Evolutionary conservation across 2,113 vertebrate species (phyloP).

Genomic region (Gobiocypris rarus): DNA sequence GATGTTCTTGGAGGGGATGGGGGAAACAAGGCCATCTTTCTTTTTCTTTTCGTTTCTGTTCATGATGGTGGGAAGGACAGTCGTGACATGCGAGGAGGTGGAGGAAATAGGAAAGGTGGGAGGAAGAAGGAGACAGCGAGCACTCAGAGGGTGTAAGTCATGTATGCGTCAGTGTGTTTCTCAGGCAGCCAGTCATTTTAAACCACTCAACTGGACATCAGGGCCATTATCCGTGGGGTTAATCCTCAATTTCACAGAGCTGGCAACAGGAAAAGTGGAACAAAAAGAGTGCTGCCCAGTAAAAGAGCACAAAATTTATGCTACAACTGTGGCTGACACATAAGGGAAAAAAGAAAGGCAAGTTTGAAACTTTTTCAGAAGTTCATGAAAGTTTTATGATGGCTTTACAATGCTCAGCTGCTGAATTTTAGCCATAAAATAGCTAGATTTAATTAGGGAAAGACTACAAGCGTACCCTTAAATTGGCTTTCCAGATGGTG

Average conservation of each 20-base stretch:
- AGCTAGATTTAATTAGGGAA: conserved; percentile 14
- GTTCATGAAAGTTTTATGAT: conserved; percentile 3
- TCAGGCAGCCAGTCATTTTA: conserved; percentile 74
- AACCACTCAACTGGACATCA: conserved; percentile 80
- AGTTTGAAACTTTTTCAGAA: conserved; percentile 7
- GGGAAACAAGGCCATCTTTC: conserved; percentile 27
- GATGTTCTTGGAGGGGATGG: conserved; percentile 7
- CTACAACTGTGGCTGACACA: too few relatives aligned
- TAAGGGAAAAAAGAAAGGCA: background rate
- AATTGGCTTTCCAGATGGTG: conserved; percentile 26
- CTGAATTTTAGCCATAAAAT: conserved; percentile 9
- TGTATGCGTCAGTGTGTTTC: conserved; percentile 59
- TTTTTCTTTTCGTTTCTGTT: conserved; percentile 4
- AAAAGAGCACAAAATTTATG: background rate
- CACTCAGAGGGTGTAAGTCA: background rate
- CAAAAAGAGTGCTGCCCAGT: background rate
- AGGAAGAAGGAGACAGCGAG: conserved; percentile 69
- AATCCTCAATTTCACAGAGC: conserved; percentile 76
- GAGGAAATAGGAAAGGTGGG: conserved; percentile 66
- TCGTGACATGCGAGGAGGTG: conserved; percentile 50
- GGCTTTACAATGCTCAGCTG: background rate
- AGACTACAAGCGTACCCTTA: background rate
- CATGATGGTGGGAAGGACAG: conserved; percentile 18
- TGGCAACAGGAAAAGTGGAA: conserved; percentile 53
- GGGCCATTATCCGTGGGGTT: conserved; percentile 77